Evolutionary conservation across 2,888 invertebrate genomes (phyloP).

Genomic region (Oxytorus armatus): DNA sequence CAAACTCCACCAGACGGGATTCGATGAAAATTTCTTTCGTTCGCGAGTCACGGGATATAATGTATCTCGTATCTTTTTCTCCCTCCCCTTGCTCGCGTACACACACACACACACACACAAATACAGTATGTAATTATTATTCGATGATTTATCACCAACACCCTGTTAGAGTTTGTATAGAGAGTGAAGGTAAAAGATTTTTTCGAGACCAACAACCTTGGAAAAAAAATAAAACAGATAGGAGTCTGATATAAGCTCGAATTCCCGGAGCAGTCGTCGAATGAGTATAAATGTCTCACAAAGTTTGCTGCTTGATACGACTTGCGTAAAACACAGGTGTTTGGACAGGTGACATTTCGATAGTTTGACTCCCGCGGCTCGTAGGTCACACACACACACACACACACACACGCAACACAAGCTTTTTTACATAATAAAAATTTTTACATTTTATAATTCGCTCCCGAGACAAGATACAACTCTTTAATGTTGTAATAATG

Average conservation of each 20-base stretch:
- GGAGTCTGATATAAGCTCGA: background rate
- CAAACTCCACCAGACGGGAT: slow-evolving; percentile 54
- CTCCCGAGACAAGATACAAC: slow-evolving; percentile 19
- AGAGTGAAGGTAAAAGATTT: slow-evolving; percentile 64
- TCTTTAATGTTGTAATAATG: slow-evolving; percentile 22
- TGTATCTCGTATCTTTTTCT: slow-evolving; percentile 4
- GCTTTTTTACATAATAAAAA: slow-evolving; percentile 43
- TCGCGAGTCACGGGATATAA: slow-evolving; percentile 23
- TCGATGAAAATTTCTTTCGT: slow-evolving; percentile 62
- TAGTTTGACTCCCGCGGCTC: slow-evolving; percentile 46
- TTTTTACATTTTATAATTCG: slow-evolving; percentile 21
- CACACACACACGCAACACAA: slow-evolving; percentile 36
- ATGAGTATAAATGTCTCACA: slow-evolving; percentile 5
- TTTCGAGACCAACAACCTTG: slow-evolving; percentile 60
- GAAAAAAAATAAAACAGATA: slow-evolving; percentile 46
- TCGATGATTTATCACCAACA: slow-evolving; percentile 40
- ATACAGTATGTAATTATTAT: slow-evolving; percentile 37
- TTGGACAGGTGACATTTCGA: slow-evolving; percentile 70
- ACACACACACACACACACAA: no score
- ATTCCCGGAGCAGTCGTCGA: background rate
- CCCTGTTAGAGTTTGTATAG: slow-evolving; percentile 51
- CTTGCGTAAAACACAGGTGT: slow-evolving; percentile 64
- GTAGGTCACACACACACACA: slow-evolving; percentile 49
- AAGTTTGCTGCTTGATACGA: slow-evolving; percentile 28
- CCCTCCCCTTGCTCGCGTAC: background rate